Evolutionary conservation across 2,113 vertebrate genomes (phyloP).

Genomic region (Azemiops feae): DNA sequence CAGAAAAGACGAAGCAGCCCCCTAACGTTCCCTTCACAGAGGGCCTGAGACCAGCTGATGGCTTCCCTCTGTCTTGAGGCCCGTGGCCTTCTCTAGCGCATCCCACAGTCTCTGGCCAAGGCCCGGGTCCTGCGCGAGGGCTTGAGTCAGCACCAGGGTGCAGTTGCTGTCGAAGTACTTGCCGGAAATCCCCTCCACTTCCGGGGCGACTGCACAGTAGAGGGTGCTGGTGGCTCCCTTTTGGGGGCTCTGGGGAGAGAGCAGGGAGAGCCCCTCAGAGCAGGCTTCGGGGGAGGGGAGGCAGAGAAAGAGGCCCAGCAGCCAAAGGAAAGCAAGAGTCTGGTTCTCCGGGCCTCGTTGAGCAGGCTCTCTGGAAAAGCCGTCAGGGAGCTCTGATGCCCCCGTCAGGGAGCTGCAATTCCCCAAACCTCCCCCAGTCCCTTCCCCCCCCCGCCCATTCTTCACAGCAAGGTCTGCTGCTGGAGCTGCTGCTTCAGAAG

Average conservation of each 20-base stretch:
- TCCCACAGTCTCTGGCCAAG: constrained; percentile 80
- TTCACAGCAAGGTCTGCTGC: background rate
- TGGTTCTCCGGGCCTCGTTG: background rate
- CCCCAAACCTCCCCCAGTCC: background rate
- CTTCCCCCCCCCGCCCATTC: background rate
- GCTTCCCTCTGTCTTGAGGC: constrained; percentile 8
- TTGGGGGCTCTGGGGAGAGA: constrained; percentile 66
- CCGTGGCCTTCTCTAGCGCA: constrained; percentile 70
- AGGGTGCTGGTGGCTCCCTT: constrained; percentile 79
- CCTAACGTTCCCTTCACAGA: background rate
- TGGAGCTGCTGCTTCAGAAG: background rate
- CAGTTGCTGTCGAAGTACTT: constrained; percentile 84
- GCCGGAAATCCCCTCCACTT: constrained; percentile 76
- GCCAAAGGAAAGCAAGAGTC: background rate
- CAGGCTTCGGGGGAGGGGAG: background rate
- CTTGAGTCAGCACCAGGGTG: constrained; percentile 66
- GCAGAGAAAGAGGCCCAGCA: background rate
- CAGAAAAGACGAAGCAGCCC: background rate
- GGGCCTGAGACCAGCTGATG: background rate
- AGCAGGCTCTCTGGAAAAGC: background rate
- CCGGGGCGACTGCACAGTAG: constrained; percentile 80
- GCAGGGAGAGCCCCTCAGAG: too few relatives aligned
- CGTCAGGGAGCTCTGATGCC: background rate
- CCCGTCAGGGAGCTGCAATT: background rate
- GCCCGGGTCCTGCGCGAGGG: constrained; percentile 64